Base-by-base conservation (phyloP, 2,113 vertebrate species). In the Anarrhichthys ocellatus region DNA sequence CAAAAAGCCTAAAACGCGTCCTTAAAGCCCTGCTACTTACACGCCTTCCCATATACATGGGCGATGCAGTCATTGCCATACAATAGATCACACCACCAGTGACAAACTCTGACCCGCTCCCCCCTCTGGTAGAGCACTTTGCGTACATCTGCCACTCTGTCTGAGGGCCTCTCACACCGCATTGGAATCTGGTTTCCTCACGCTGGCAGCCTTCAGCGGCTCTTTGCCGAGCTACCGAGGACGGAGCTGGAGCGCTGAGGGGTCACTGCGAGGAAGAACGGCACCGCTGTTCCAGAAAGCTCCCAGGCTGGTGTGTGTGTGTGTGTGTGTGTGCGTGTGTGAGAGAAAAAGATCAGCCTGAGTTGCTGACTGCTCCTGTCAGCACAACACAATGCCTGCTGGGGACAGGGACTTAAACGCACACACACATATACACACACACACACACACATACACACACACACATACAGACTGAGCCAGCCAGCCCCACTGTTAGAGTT, bases 291-390 rank as follows among this genome's bases (percentile, higher is more conserved):
- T 78, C 66, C 69, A 77, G 71, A 81, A 75, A 58, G 44, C 50
- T 73, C 64, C 40, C 6, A 13, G 22, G 44, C 46, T 20, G 11
- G 65, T 48, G 64, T 64, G 65, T 70, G 58, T 42, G 40, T 67
- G 36, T 52, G 69, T 32, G 66, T 69, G 46, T 69, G 66, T 69
- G 66, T 65, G 63, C 42, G 34, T 65, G 58, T 46, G 64, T 32
- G 42, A 56, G n/a, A 22, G 20, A 61, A 44, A 54, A 54, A 42
- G 36, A 62, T 62, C 73, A 56, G 52, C 52, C 44, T 15, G 34
- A 80, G 74, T 38, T 78, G 76, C 81, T 88, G 81, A 88, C 80
- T 63, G 27, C 44, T 34, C 14, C 64, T 79, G 82, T 86, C 82
- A 84, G 75, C 78, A 61, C 61, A 83, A 11, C 40, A 50, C 75